These are phyloP conservation scores for Dufourea novaeangliae DNA, from an alignment of 1,140 invertebrate genomes.

Conservation along the genomic window DNA sequence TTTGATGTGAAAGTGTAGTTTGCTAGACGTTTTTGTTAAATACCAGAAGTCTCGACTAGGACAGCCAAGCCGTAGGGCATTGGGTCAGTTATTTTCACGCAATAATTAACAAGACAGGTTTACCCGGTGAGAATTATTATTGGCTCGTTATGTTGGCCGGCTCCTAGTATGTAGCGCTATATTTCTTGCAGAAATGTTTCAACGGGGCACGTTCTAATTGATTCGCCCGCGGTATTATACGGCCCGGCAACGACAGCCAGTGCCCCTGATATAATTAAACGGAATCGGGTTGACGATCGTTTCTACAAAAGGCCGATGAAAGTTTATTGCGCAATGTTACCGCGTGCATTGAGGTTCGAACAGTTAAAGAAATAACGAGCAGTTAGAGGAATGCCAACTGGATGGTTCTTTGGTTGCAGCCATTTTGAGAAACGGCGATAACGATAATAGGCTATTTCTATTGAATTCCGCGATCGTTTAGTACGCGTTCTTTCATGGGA, in stretches of 20 bases:
- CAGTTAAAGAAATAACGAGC: slow-evolving; percentile 15
- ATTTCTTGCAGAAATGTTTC: not conserved
- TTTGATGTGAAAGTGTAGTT: no score
- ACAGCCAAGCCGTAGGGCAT: no score
- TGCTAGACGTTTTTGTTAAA: no score
- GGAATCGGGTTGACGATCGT: slow-evolving; percentile 17
- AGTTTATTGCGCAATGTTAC: slow-evolving; percentile 36
- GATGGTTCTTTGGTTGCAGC: not conserved
- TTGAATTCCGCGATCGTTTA: not conserved
- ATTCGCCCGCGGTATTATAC: slow-evolving; percentile 5
- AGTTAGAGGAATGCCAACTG: not conserved
- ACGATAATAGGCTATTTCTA: not conserved
- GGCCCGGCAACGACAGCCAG: not conserved
- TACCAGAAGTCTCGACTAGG: no score
- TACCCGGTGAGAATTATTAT: not conserved
- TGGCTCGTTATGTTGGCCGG: not conserved
- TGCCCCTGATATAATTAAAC: slow-evolving; percentile 18
- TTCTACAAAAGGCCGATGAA: slow-evolving; percentile 40
- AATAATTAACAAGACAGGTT: not conserved
- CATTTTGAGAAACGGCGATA: not conserved
- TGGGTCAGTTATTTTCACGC: not conserved
- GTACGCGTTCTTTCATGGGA: not conserved
- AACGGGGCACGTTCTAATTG: not conserved
- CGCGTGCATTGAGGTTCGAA: not conserved
- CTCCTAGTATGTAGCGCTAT: no score